These are phyloP conservation scores for Erpetoichthys calabaricus DNA, from an alignment of 2,797 vertebrate genomes.

Conservation along the genomic window DNA sequence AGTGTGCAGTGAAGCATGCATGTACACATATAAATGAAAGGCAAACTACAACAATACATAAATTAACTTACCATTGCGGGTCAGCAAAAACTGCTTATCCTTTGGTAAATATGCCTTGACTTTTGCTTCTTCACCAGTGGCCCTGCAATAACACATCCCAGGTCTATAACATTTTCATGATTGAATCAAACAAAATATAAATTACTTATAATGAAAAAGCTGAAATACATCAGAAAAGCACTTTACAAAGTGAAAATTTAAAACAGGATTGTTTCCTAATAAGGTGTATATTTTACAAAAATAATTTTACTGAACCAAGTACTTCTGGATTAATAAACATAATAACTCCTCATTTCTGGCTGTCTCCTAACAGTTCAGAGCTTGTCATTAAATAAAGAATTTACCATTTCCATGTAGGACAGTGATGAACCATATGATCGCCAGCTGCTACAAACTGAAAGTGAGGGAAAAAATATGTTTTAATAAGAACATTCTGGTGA, in stretches of 20 bases:
- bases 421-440: constrained; percentile 95
- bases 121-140: constrained; percentile 81
- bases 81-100: constrained; percentile 92
- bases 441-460: constrained; percentile 87
- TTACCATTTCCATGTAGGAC: constrained; percentile 98
- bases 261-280: too few relatives aligned
- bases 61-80: constrained; percentile 76
- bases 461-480: constrained; percentile 10
- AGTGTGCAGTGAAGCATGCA: too few relatives aligned
- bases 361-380: neutral
- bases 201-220: too few relatives aligned
- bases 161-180: constrained; percentile 14
- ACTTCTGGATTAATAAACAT: too few relatives aligned
- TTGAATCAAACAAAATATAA: neutral
- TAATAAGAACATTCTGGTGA: constrained; percentile 4
- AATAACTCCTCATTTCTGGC: too few relatives aligned
- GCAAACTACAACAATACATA: too few relatives aligned
- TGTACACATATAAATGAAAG: too few relatives aligned
- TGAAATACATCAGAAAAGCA: too few relatives aligned
- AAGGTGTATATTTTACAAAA: too few relatives aligned
- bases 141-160: constrained; percentile 47
- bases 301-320: too few relatives aligned
- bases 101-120: constrained; percentile 83
- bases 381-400: constrained; percentile 18
- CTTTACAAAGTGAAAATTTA: too few relatives aligned